These are phyloP conservation scores for Macaria liturata DNA, from an alignment of 2,888 invertebrate species.

Conservation along the genomic window DNA sequence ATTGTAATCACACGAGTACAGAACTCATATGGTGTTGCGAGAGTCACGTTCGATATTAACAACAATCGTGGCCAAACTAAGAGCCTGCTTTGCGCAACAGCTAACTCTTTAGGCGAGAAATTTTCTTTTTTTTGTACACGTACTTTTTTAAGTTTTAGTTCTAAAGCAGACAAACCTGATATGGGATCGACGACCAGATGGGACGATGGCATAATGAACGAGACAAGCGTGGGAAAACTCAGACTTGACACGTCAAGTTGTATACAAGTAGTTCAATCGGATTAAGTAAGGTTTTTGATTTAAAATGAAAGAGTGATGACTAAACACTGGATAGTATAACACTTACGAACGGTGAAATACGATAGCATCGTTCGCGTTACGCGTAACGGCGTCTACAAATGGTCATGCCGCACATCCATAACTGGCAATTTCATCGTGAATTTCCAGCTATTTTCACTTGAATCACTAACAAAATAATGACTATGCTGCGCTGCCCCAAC, in stretches of 20 bases:
- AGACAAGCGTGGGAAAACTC: slow-evolving; percentile 19
- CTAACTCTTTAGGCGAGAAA: slow-evolving; percentile 25
- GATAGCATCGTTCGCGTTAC: slow-evolving; percentile 46
- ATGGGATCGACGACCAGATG: slow-evolving; percentile 16
- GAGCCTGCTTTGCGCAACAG: slow-evolving; percentile 27
- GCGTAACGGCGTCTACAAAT: slow-evolving; percentile 49
- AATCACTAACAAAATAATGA: slow-evolving; percentile 72
- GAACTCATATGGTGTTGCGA: slow-evolving; percentile 34
- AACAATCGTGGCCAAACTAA: slow-evolving; percentile 26
- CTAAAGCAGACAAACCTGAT: slow-evolving; percentile 19
- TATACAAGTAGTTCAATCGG: background rate
- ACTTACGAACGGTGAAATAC: slow-evolving; percentile 48
- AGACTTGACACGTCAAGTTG: slow-evolving; percentile 6
- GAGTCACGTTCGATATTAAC: slow-evolving; percentile 32
- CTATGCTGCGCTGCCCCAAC: slow-evolving; percentile 58
- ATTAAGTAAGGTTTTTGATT: background rate
- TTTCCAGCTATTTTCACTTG: slow-evolving; percentile 73
- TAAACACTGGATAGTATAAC: slow-evolving; percentile 37
- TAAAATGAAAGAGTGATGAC: background rate
- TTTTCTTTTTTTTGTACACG: slow-evolving; percentile 12
- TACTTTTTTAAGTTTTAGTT: slow-evolving; percentile 7
- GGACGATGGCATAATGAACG: slow-evolving; percentile 19
- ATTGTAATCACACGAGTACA: slow-evolving; percentile 31
- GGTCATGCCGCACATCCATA: slow-evolving; percentile 53
- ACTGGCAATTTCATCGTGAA: slow-evolving; percentile 65